Evolutionary conservation across 2,797 vertebrate genomes (phyloP).

Genomic region (Paguma larvata): DNA sequence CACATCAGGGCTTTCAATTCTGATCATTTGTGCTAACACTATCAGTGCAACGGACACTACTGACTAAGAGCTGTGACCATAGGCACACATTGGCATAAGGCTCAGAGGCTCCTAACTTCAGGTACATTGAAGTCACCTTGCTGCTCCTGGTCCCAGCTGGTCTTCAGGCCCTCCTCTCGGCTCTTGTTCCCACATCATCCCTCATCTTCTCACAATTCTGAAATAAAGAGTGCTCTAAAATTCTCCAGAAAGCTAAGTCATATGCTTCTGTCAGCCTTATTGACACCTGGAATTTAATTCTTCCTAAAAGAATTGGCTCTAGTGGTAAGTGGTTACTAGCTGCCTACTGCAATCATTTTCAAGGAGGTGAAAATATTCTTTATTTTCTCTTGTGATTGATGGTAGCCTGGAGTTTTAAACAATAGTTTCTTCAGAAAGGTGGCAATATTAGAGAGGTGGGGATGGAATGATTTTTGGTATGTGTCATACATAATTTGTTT

Average conservation of each 20-base stretch:
- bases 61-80: neutral
- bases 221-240: neutral
- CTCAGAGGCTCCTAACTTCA: neutral
- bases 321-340: neutral
- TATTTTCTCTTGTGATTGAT: conserved; percentile 44
- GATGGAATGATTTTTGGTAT: conserved; percentile 29
- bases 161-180: neutral
- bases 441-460: neutral
- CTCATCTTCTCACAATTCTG: neutral
- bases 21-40: neutral
- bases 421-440: conserved; percentile 60
- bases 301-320: conserved; percentile 14
- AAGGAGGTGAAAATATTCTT: conserved; percentile 25
- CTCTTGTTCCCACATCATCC: neutral
- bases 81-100: neutral
- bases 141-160: neutral
- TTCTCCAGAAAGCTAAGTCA: neutral
- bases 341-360: conserved; percentile 38
- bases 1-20: neutral
- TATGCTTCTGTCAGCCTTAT: neutral
- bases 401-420: conserved; percentile 49
- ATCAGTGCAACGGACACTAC: neutral
- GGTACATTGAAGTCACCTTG: neutral
- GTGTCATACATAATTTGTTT: conserved; percentile 41
- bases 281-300: neutral